Base-by-base conservation (phyloP, 2,113 vertebrate species). In the Mustela lutreola region DNA sequence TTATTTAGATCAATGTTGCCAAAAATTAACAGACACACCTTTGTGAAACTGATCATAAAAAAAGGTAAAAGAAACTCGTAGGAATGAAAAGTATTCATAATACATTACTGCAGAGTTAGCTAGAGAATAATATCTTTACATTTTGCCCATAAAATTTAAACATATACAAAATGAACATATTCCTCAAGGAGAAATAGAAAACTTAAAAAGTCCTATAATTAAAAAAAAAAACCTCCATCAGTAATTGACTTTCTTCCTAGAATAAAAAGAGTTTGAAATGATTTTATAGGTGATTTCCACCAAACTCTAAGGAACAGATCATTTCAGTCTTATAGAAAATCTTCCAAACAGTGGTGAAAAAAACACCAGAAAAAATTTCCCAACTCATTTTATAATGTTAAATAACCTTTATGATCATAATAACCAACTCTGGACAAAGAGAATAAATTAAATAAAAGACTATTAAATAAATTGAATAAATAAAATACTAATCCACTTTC, bases 361-460 rank as follows among this genome's bases (percentile, higher is more conserved):
- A 22, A 60, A 28, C 36, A 75, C 9, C 15, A 76, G 75, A 48
- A 56, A 24, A 84, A 88, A 19, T 5, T 70, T 62, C 10, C 7
- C 28, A 95, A 71, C 19, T 95, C 15, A 71, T 95, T 70, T 89
- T 60, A 24, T 89, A 88, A 76, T 28, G 36, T 83, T 83, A 82
- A 92, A 78, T 53, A 82, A 42, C 2, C 15, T 78, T 92, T 14
- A 50, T 33, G 89, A 53, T 21, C 50, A 18, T n/a, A 33, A 79
- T 79, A 11, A 79, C 81, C 60, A 84, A 89, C 70, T 89, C 60
- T 71, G 5, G 26, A 67, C 28, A 70, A 63, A 89, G 62, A 83
- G 31, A 91, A 33, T 45, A 92, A 92, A 62, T 90, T 75, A 73
- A 88, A 36, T 76, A 16, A 91, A 78, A 70, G 73, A 81, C 7